These are phyloP conservation scores for Drosophila anomelani DNA, from an alignment of 2,888 invertebrate species.

Conservation along the genomic window DNA sequence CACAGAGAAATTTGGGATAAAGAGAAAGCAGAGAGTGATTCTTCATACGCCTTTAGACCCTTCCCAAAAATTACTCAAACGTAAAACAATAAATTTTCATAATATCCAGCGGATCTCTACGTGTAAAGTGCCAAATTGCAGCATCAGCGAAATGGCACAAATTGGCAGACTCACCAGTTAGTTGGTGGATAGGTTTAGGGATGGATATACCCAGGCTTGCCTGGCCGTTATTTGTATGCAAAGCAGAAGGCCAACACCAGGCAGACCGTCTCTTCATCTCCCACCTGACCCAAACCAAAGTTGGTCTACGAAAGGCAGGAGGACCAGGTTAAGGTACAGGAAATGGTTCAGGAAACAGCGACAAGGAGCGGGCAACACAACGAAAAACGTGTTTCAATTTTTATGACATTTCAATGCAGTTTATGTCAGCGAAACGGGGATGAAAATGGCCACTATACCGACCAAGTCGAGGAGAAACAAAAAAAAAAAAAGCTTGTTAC, in stretches of 20 bases:
- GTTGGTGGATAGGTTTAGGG: not conserved
- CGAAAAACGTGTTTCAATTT: slow-evolving; percentile 73
- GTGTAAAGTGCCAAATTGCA: slow-evolving; percentile 66
- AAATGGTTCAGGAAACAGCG: slow-evolving; percentile 4
- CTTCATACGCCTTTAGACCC: not conserved
- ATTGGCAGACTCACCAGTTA: slow-evolving; percentile 11
- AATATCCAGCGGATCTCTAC: slow-evolving; percentile 43
- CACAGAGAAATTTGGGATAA: not conserved
- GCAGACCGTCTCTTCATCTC: not conserved
- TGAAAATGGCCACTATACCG: slow-evolving; percentile 42
- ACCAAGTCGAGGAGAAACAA: not conserved
- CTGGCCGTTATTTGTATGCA: slow-evolving; percentile 70
- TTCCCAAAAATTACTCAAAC: slow-evolving; percentile 54
- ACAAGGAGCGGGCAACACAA: slow-evolving; percentile 19
- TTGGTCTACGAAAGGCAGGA: slow-evolving; percentile 28
- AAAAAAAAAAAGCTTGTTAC: slow-evolving; percentile 57
- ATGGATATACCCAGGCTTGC: slow-evolving; percentile 17
- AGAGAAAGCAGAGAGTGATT: not conserved
- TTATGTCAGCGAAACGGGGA: slow-evolving; percentile 71
- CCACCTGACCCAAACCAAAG: slow-evolving; percentile 48
- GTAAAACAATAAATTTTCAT: slow-evolving; percentile 71
- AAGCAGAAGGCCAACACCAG: slow-evolving; percentile 59
- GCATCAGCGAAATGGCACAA: slow-evolving; percentile 63
- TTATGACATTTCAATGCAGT: slow-evolving; percentile 81
- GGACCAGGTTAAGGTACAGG: slow-evolving; percentile 22